Evolutionary conservation across 23 tunicate genomes (phyloP).

Genomic region (Halocynthia roretzi): DNA sequence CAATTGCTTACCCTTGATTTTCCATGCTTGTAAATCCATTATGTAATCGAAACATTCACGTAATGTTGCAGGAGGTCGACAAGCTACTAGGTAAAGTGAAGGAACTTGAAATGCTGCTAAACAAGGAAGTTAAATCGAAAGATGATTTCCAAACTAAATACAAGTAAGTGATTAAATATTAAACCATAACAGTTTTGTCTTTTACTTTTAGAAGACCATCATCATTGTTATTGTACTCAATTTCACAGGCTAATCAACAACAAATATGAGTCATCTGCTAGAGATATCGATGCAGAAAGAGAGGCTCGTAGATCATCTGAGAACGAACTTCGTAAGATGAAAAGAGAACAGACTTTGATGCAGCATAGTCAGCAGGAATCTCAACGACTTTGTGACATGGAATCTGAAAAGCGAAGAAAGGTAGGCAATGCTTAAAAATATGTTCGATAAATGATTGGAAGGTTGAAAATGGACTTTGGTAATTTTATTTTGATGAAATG

Average conservation of each 20-base stretch:
- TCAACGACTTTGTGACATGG: slow-evolving; percentile 61
- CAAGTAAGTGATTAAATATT: slow-evolving; percentile 37
- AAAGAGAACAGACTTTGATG: slow-evolving; percentile 61
- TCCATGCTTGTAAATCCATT: too few relatives aligned
- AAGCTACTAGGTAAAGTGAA: slow-evolving; percentile 27
- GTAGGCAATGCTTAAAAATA: slow-evolving; percentile 24
- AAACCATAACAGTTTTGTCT: neutral
- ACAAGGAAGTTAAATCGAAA: slow-evolving; percentile 44
- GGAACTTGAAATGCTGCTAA: slow-evolving; percentile 45
- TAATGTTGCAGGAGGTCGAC: slow-evolving; percentile 38
- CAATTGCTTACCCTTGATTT: too few relatives aligned
- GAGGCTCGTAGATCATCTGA: slow-evolving; percentile 57
- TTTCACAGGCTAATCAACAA: slow-evolving; percentile 29
- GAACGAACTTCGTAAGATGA: slow-evolving; percentile 61
- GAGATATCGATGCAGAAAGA: slow-evolving; percentile 51
- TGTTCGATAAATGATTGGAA: neutral
- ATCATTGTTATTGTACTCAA: neutral
- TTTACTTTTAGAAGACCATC: neutral
- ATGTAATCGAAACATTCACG: too few relatives aligned
- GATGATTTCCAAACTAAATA: slow-evolving; percentile 68
- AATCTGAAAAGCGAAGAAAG: slow-evolving; percentile 79
- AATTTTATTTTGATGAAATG: neutral
- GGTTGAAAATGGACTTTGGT: neutral
- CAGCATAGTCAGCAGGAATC: slow-evolving; percentile 71
- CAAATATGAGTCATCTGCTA: slow-evolving; percentile 35